phyloP scores from a whole-genome alignment of 2,797 vertebrate genomes.

The Erethizon dorsatum region DNA sequence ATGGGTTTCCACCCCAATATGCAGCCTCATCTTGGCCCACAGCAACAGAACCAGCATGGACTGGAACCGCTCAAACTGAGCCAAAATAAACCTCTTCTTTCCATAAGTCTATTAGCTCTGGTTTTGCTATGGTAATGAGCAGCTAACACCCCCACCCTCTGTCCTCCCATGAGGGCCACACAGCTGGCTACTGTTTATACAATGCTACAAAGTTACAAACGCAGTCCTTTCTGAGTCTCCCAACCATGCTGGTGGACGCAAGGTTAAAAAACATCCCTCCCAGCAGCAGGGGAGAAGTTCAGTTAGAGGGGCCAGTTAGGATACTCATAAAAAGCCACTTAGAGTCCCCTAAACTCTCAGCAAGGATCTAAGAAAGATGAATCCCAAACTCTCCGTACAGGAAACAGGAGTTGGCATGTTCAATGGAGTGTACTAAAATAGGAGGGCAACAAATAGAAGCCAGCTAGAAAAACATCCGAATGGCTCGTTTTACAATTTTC shows the following conservation, averaged over 20 bases:
- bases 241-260: background rate
- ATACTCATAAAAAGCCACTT: background rate
- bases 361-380: background rate
- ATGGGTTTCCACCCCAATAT: fast-evolving
- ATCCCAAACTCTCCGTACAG: background rate
- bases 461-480: background rate
- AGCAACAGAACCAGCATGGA: background rate
- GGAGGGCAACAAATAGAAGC: background rate
- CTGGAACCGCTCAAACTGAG: background rate
- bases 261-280: background rate
- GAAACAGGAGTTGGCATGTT: background rate
- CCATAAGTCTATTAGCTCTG: background rate
- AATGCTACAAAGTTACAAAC: conserved; percentile 43
- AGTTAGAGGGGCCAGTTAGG: background rate
- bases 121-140: background rate
- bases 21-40: background rate
- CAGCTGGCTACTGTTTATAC: background rate
- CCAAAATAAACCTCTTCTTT: background rate
- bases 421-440: background rate
- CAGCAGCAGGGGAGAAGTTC: background rate
- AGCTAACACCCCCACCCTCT: background rate
- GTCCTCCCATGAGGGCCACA: background rate
- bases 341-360: background rate
- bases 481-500: background rate
- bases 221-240: background rate